Conservation (phyloP, 30 jellyfish, hydroid and myxozoan species). For the Clytia hemisphaerica region DNA sequence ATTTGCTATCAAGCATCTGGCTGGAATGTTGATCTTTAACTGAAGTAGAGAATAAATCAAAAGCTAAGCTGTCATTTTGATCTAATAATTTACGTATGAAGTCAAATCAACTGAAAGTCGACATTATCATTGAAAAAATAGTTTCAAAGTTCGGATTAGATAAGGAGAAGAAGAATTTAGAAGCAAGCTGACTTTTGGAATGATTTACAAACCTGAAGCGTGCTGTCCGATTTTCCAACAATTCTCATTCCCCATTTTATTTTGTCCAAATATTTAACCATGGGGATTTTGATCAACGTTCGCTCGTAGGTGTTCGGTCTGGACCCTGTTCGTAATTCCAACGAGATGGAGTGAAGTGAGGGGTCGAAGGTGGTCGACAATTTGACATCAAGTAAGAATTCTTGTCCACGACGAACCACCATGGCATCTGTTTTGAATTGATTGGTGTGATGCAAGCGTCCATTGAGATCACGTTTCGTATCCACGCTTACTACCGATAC, state of each 20-base stretch:
- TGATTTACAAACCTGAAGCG: too few species aligned
- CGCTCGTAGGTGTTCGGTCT: conserved; percentile 55
- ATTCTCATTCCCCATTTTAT: conserved; percentile 57
- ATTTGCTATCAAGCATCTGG: conserved; percentile 47
- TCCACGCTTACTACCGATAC: conserved; percentile 1
- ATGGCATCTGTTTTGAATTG: conserved; percentile 40
- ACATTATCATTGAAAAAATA: too few species aligned
- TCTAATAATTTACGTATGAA: too few species aligned
- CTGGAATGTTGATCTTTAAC: conserved; percentile 67
- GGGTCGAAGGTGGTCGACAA: conserved; percentile 34
- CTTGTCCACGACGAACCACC: conserved; percentile 67
- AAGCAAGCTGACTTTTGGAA: too few species aligned
- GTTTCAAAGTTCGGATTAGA: too few species aligned
- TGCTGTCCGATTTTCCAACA: conserved; percentile 45
- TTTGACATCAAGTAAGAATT: conserved; percentile 41
- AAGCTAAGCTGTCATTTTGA: too few species aligned
- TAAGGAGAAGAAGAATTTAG: too few species aligned
- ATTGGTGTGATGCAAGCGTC: conserved; percentile 50
- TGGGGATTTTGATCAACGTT: conserved; percentile 34
- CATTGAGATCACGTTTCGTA: conserved; percentile 42
- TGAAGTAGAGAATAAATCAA: conserved; percentile 9
- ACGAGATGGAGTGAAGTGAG: conserved; percentile 32
- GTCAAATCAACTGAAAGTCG: too few species aligned
- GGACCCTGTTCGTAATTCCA: conserved; percentile 51
- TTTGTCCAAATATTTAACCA: conserved; percentile 42